phyloP scores from a whole-genome alignment of 2,888 invertebrate genomes.

The Machimus atricapillus region DNA sequence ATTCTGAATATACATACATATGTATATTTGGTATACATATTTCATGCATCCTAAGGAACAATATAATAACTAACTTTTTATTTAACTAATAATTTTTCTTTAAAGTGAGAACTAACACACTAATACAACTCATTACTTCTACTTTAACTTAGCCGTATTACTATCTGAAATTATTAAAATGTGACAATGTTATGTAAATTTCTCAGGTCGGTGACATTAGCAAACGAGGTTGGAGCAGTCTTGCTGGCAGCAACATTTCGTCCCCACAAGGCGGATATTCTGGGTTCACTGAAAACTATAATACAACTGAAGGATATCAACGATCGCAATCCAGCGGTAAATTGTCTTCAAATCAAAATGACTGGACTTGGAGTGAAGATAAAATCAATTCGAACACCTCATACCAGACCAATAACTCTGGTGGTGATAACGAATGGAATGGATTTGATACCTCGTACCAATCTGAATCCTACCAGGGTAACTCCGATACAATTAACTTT shows the following conservation, averaged over 20 bases:
- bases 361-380: constrained; percentile 58
- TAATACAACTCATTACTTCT: too few species aligned
- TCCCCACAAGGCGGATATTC: constrained; percentile 59
- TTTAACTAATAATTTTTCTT: too few species aligned
- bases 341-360: constrained; percentile 51
- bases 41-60: too few species aligned
- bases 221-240: constrained; percentile 71
- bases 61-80: too few species aligned
- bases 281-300: constrained; percentile 53
- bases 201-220: constrained; percentile 72
- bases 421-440: constrained; percentile 56
- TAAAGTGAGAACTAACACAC: too few species aligned
- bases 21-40: too few species aligned
- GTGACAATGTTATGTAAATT: background rate
- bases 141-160: background rate
- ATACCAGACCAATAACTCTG: constrained; percentile 54
- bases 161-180: background rate
- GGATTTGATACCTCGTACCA: constrained; percentile 56
- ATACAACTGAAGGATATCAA: constrained; percentile 53
- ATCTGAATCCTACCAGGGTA: constrained; percentile 12
- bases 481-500: background rate
- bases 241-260: constrained; percentile 66
- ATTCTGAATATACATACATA: too few species aligned
- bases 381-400: constrained; percentile 51
- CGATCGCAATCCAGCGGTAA: constrained; percentile 59